Evolutionary conservation across 1,140 invertebrate genomes (phyloP).

Genomic region (Halesus radiatus): DNA sequence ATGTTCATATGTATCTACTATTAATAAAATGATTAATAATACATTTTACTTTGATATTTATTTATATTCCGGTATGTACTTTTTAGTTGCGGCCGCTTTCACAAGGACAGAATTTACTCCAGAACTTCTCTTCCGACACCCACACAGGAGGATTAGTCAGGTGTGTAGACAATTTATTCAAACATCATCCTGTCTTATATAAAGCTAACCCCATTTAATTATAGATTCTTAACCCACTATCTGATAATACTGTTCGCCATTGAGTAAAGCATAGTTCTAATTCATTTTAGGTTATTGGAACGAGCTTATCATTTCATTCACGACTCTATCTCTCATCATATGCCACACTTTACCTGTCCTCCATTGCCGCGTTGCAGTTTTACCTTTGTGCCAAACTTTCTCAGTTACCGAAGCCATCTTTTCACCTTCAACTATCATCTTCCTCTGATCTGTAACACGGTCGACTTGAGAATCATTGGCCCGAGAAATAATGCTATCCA

Average conservation of each 20-base stretch:
- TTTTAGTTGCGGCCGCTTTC: conserved; percentile 55
- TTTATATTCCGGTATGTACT: not conserved
- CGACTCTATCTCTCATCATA: conserved; percentile 1
- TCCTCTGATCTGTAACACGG: not conserved
- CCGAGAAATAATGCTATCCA: conserved; percentile 13
- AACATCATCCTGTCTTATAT: not conserved
- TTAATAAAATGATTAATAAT: too few relatives aligned
- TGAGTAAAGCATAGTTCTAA: conserved; percentile 38
- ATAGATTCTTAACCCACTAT: not conserved
- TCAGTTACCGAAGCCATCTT: conserved; percentile 7
- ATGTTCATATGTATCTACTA: too few relatives aligned
- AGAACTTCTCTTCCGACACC: conserved; percentile 44
- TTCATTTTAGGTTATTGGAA: conserved; percentile 52
- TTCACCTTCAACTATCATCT: conserved; percentile 24
- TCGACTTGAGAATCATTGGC: not conserved
- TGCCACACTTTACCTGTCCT: not conserved
- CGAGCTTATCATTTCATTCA: conserved; percentile 45
- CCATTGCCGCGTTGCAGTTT: conserved; percentile 23
- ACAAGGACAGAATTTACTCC: conserved; percentile 52
- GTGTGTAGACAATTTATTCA: conserved; percentile 20
- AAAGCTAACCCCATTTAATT: not conserved
- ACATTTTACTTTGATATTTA: too few relatives aligned
- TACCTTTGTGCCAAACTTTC: not conserved
- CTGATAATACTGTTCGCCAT: not conserved
- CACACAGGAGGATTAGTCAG: conserved; percentile 51